A percentile compares a stretch with the other conserved stretches of the same genome.
phyloP scores from a whole-genome alignment of 2,113 vertebrate species.

The Thymallus thymallus region DNA sequence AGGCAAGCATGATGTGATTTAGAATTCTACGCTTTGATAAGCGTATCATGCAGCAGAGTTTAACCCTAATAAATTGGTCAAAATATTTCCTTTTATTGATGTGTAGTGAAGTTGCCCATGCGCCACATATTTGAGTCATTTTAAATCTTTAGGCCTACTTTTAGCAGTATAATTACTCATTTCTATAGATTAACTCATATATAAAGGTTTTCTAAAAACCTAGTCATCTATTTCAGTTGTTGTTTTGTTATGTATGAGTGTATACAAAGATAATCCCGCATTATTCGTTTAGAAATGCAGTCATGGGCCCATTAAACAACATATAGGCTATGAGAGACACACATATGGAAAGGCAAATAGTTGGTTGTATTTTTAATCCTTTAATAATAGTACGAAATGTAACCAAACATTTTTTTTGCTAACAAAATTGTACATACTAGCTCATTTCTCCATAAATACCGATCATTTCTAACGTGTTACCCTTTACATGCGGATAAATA shows the following conservation, averaged over 20 bases:
- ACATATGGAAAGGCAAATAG: conserved; percentile 83
- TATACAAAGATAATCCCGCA: conserved; percentile 12
- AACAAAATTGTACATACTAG: conserved; percentile 99
- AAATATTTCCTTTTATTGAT: background rate
- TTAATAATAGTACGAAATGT: conserved; percentile 99
- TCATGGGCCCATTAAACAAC: conserved; percentile 16
- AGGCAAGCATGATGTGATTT: conserved; percentile 21
- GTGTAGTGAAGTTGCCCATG: background rate
- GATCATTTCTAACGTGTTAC: conserved; percentile 98
- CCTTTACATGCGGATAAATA: conserved; percentile 99
- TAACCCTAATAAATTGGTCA: background rate
- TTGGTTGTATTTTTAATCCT: conserved; percentile 92
- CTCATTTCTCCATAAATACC: conserved; percentile 99
- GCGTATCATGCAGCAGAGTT: background rate
- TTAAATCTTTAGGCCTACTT: too few species aligned
- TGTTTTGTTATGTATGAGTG: background rate
- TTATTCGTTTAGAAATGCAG: conserved; percentile 33
- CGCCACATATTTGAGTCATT: too few species aligned
- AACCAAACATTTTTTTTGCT: conserved; percentile 98
- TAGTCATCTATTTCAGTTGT: background rate
- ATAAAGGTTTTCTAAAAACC: background rate
- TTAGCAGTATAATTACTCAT: background rate
- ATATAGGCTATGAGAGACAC: conserved; percentile 68
- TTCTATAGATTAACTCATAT: background rate
- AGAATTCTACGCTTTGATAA: background rate